Percentiles rank a stretch among this genome's conserved stretches.
Conservation (phyloP, 2,113 vertebrate species). For the Scopus umbretta region DNA sequence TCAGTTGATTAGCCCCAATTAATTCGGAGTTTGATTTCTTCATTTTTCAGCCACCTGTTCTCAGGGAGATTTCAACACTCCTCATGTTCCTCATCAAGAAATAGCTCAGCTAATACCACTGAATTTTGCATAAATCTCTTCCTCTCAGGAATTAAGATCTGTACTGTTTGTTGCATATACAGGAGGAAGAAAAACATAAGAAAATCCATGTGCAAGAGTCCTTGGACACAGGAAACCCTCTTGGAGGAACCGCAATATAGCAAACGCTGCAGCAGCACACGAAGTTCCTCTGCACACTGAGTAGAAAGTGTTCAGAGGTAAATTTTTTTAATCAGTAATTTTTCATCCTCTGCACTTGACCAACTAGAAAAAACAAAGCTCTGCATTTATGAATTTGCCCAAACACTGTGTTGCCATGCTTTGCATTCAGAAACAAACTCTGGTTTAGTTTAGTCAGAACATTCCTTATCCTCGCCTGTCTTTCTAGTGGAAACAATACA, state of each 20-base stretch:
- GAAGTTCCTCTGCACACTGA: not conserved
- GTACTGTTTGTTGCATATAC: not conserved
- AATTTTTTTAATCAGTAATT: not conserved
- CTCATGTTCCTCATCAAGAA: not conserved
- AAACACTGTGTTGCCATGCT: not conserved
- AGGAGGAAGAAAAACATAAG: not conserved
- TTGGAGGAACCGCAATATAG: not conserved
- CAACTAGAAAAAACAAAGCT: not conserved
- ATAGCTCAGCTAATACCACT: not conserved
- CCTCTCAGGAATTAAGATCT: not conserved
- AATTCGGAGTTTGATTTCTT: constrained; percentile 7
- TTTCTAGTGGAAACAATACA: not conserved
- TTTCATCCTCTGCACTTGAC: not conserved
- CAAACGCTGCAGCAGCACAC: not conserved
- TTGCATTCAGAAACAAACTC: not conserved
- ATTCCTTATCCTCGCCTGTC: not conserved
- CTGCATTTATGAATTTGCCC: not conserved
- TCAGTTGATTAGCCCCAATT: constrained; percentile 30
- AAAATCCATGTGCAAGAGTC: not conserved
- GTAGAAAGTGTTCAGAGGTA: not conserved
- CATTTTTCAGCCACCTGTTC: constrained; percentile 13
- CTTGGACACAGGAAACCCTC: not conserved
- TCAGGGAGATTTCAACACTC: not conserved
- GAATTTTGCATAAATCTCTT: not conserved
- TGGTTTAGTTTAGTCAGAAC: not conserved